Evolutionary conservation across 2,113 vertebrate species (phyloP), one percentile per base, ranked within the genome.

Genomic region (Sinocyclocheilus anshuiensis): DNA sequence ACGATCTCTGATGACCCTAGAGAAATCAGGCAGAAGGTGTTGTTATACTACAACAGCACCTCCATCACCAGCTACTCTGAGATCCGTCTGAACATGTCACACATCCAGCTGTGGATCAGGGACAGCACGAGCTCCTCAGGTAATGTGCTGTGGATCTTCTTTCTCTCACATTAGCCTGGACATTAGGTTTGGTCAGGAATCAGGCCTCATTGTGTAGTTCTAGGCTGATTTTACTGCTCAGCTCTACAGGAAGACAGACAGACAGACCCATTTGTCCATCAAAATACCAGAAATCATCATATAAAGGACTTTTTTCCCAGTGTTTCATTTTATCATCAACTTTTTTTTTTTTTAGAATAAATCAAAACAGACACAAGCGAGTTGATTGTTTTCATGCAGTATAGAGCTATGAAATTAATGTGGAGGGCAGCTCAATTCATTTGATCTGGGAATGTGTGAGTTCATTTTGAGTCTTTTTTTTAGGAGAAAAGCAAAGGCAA

Each of bases 51-150:
- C 29, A 92, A 86, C 4, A 79, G 10, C 11, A 80, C 0, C 0
- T 71, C 84, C 6, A 92, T 95, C 90, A 93, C 84, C 85, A 95
- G 93, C 90, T 96, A 95, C 57, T 92, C 92, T 74, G 93, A 95
- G 88, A 89, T 95, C 69, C 29, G 4, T 4, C 71, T 86, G 6
- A 29, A 59, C 20, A 29, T n/a, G 4, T 24, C 91, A 0, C 8
- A 22, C 5, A 57, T 94, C 69, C 6, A 77, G 10, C 82, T 96
- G 86, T 81, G 77, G 39, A 85, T 95, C 87, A 33, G 3, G 85
- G n/a, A 15, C 50, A 87, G 5, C 74, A 9, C 15, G 4, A 55
- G 2, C 15, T 4, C 22, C 2, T 0, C 36, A 91, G 93, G 94
- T 94, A 86, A 86, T 74, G 9, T 26, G 0, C 8, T 71, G 15